A percentile compares a stretch with the other conserved stretches of the same genome.
These are phyloP conservation scores for Endomychus coccineus DNA, from an alignment of 2,888 invertebrate species.

Conservation along the genomic window DNA sequence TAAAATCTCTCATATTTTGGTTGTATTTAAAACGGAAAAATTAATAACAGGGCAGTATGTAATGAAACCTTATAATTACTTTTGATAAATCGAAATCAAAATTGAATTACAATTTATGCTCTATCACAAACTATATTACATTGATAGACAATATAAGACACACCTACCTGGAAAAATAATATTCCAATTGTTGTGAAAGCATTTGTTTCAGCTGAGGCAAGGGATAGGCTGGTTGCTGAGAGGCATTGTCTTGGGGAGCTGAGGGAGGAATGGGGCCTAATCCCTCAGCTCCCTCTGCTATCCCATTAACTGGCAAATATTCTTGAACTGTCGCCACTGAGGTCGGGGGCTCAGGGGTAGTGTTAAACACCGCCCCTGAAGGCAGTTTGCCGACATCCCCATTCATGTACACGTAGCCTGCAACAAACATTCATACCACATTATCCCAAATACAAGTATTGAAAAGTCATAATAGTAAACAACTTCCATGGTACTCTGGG, in stretches of 20 bases:
- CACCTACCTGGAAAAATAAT: conserved; percentile 77
- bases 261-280: conserved; percentile 43
- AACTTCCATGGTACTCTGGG: no score
- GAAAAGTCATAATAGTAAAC: no score
- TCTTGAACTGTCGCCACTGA: conserved; percentile 32
- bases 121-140: no score
- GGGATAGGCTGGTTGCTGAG: conserved; percentile 51
- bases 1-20: no score
- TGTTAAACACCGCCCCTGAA: conserved; percentile 61
- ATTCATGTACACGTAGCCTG: conserved; percentile 76
- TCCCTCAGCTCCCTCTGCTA: conserved; percentile 42
- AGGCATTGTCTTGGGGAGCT: conserved; percentile 45
- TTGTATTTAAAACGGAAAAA: no score
- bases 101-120: no score
- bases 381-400: conserved; percentile 72
- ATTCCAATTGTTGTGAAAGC: conserved; percentile 77
- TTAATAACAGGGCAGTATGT: no score
- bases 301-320: conserved; percentile 38
- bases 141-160: not conserved
- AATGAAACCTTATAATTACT: no score
- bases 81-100: no score
- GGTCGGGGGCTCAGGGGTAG: conserved; percentile 57
- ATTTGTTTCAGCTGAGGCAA: conserved; percentile 69
- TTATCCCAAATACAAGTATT: no score
- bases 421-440: conserved; percentile 18